Percentiles rank a stretch among this genome's conserved stretches.
Conservation (phyloP, 2,113 vertebrate species). For the Pelodiscus sinensis region DNA sequence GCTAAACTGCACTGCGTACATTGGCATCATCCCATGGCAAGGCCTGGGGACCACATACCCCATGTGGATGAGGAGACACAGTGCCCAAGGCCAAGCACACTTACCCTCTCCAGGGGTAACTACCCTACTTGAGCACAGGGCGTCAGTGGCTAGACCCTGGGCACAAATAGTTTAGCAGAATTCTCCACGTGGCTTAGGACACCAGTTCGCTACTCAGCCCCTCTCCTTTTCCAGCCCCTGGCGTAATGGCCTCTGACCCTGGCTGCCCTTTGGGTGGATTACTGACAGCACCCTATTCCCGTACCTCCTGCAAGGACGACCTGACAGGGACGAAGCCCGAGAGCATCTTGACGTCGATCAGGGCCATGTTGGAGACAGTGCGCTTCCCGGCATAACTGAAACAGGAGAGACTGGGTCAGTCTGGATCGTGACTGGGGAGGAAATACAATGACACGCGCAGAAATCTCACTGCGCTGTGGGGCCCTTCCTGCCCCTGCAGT, state of each 20-base stretch:
- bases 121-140: neutral
- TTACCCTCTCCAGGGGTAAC: neutral
- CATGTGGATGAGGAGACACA: neutral
- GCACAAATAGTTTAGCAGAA: neutral
- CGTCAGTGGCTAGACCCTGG: neutral
- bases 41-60: neutral
- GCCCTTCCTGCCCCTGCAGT: neutral
- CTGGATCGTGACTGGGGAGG: neutral
- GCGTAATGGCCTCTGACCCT: no score
- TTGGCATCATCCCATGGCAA: neutral
- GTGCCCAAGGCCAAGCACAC: neutral
- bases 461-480: neutral
- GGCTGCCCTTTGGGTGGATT: no score
- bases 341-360: constrained; percentile 79
- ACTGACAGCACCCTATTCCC: neutral
- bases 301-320: constrained; percentile 74
- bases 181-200: neutral
- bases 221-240: neutral
- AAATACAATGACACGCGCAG: neutral
- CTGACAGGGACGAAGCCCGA: constrained; percentile 74
- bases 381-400: constrained; percentile 70
- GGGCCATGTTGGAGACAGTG: constrained; percentile 66
- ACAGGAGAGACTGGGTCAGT: constrained; percentile 10
- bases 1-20: neutral
- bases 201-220: neutral